A percentile compares a stretch with the other conserved stretches of the same genome.
phyloP scores from a whole-genome alignment of 2,113 vertebrate genomes.

The Leptobrachium leishanense region DNA sequence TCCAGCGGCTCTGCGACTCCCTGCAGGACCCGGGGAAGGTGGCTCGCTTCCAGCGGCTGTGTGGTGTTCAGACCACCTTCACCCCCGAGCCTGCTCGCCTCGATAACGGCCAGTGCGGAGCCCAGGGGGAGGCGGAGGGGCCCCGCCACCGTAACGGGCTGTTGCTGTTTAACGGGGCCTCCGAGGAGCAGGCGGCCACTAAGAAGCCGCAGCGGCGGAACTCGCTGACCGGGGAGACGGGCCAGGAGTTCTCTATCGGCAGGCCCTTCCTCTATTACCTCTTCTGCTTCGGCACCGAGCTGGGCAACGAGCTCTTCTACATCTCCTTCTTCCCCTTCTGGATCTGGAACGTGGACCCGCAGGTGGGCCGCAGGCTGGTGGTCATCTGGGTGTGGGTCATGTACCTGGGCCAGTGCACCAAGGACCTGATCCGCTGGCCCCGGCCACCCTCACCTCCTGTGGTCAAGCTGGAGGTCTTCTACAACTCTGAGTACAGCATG shows the following conservation, averaged over 20 bases:
- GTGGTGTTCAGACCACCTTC: constrained; percentile 75
- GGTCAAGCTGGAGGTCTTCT: constrained; percentile 93
- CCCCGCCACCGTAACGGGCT: constrained; percentile 48
- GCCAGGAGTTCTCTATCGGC: constrained; percentile 77
- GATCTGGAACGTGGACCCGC: constrained; percentile 90
- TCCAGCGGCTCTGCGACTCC: constrained; percentile 57
- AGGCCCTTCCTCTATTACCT: constrained; percentile 83
- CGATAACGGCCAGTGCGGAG: constrained; percentile 56
- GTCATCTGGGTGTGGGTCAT: constrained; percentile 95
- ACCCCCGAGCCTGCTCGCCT: constrained; percentile 29
- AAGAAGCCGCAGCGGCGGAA: constrained; percentile 79
- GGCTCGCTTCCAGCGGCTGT: constrained; percentile 85
- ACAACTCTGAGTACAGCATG: constrained; percentile 98
- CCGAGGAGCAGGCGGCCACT: constrained; percentile 43
- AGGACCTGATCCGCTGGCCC: constrained; percentile 89
- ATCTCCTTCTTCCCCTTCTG: constrained; percentile 91
- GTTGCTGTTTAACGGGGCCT: constrained; percentile 62
- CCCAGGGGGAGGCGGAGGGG: constrained; percentile 15
- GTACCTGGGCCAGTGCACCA: constrained; percentile 97
- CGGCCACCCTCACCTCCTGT: constrained; percentile 91
- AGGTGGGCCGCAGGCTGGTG: constrained; percentile 82
- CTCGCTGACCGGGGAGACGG: constrained; percentile 82
- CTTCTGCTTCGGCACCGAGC: constrained; percentile 90
- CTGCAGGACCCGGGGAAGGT: constrained; percentile 85
- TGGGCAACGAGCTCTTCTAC: constrained; percentile 96